Conservation (phyloP, 2,113 vertebrate species). For the Tinamus guttatus region DNA sequence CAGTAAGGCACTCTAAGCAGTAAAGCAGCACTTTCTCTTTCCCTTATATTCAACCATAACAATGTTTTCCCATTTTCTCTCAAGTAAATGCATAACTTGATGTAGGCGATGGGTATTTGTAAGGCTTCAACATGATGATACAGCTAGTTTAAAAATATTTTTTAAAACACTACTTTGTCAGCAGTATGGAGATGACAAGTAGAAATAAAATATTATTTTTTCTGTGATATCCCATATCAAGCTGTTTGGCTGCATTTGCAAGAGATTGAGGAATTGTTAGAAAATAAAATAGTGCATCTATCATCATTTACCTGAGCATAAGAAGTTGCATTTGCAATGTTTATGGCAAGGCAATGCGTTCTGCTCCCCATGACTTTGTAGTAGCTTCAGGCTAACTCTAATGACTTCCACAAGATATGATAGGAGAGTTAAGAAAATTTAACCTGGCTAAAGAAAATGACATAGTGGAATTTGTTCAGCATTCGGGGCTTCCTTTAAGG, state of each 20-base stretch:
- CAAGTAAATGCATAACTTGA: not conserved
- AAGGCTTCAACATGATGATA: not conserved
- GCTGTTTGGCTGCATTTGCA: conserved; percentile 53
- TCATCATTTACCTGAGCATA: not conserved
- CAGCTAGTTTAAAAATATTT: not conserved
- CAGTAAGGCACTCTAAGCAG: too few species aligned
- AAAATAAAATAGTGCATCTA: conserved; percentile 31
- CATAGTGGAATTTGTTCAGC: not conserved
- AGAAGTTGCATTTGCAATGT: not conserved
- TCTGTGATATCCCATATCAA: conserved; percentile 39
- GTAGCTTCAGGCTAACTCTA: not conserved
- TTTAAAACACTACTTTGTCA: conserved; percentile 57
- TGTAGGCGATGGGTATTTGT: not conserved
- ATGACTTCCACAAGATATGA: not conserved
- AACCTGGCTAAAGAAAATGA: not conserved
- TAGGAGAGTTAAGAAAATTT: not conserved
- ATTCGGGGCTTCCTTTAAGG: not conserved
- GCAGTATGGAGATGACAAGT: conserved; percentile 12
- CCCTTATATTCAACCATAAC: not conserved
- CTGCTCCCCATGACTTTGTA: not conserved
- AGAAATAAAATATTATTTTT: conserved; percentile 55
- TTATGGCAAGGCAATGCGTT: not conserved
- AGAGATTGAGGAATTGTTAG: not conserved
- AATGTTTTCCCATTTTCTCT: not conserved
- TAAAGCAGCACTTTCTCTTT: not conserved